Evolutionary conservation across 2,888 invertebrate genomes (phyloP).

Genomic region (Phanerotoma sp.): DNA sequence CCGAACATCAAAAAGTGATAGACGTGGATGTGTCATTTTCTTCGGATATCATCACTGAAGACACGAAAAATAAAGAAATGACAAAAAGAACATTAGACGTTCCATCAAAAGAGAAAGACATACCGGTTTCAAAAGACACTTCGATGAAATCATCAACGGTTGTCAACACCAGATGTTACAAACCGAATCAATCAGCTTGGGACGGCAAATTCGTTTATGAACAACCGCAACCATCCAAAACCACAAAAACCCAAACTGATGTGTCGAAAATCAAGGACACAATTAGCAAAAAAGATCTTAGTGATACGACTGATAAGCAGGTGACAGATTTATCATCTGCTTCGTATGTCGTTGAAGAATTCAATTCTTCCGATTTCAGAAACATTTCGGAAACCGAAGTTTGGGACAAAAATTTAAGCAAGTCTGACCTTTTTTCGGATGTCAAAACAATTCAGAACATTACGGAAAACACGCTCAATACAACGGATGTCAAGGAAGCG

Average conservation of each 20-base stretch:
- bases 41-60: too few relatives aligned
- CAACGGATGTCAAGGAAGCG: constrained; percentile 33
- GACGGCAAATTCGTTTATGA: constrained; percentile 63
- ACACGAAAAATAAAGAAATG: too few relatives aligned
- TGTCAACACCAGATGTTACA: too few relatives aligned
- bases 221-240: constrained; percentile 49
- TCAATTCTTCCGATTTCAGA: constrained; percentile 42
- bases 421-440: constrained; percentile 22
- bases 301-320: constrained; percentile 48
- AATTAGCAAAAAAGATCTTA: too few relatives aligned
- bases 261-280: too few relatives aligned
- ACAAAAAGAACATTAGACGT: too few relatives aligned
- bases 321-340: constrained; percentile 45
- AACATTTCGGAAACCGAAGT: constrained; percentile 36
- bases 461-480: constrained; percentile 25
- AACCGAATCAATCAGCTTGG: constrained; percentile 56
- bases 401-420: constrained; percentile 49
- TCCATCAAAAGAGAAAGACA: too few relatives aligned
- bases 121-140: too few relatives aligned
- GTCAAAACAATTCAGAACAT: constrained; percentile 33
- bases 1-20: too few relatives aligned
- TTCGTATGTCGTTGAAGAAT: constrained; percentile 49
- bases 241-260: constrained; percentile 28
- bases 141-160: too few relatives aligned
- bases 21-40: too few relatives aligned